Conservation (phyloP, 2,797 vertebrate species). For the Brotogeris chrysoptera region DNA sequence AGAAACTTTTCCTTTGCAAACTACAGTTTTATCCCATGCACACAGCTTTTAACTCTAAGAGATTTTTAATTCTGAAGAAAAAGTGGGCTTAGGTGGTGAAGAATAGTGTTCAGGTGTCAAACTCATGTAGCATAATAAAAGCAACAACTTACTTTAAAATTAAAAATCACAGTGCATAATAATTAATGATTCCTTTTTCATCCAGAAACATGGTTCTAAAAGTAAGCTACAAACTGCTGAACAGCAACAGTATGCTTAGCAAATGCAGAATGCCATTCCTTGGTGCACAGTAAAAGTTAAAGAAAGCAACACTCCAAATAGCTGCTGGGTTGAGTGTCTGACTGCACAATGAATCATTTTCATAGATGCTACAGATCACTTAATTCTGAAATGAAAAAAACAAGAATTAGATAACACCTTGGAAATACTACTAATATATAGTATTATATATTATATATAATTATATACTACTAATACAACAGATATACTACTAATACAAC, state of each 20-base stretch:
- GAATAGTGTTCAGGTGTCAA: not conserved
- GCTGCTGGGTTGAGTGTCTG: not conserved
- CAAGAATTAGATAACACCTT: slow-evolving; percentile 11
- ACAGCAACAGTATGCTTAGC: not conserved
- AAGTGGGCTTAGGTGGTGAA: not conserved
- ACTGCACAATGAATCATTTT: slow-evolving; percentile 10
- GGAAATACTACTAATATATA: not conserved
- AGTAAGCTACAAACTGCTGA: not conserved
- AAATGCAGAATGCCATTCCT: not conserved
- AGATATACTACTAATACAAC: not conserved
- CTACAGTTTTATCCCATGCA: not conserved
- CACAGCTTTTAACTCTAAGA: not conserved
- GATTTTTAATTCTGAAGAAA: not conserved
- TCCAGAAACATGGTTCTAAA: not conserved
- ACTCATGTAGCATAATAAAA: not conserved
- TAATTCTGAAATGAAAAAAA: slow-evolving; percentile 24
- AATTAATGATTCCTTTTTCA: not conserved
- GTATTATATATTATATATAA: too few relatives aligned
- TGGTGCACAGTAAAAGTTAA: not conserved
- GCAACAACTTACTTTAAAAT: not conserved
- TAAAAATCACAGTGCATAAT: not conserved
- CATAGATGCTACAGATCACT: not conserved
- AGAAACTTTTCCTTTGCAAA: not conserved
- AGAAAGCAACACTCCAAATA: not conserved
- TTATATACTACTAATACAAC: too few relatives aligned